Evolutionary conservation across 2,888 invertebrate species (phyloP).

Genomic region (Spisula solida): DNA sequence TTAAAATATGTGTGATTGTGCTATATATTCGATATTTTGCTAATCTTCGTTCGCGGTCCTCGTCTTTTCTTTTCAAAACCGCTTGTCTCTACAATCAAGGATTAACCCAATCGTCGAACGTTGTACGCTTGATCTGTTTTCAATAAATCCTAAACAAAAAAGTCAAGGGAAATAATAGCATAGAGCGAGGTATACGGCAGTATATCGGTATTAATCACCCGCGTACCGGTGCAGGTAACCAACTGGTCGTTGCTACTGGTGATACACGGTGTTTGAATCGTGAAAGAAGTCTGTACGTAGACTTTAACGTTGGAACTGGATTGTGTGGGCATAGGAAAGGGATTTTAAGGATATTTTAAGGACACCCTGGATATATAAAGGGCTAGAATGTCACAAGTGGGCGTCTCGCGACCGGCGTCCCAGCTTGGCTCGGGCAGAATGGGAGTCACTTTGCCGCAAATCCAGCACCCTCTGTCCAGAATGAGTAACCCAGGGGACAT

Average conservation of each 20-base stretch:
- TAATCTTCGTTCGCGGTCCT: constrained; percentile 36
- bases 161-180: constrained; percentile 76
- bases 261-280: constrained; percentile 68
- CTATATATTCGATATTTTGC: constrained; percentile 64
- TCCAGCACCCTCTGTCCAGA: constrained; percentile 85
- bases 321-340: constrained; percentile 29
- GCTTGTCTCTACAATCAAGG: constrained; percentile 60
- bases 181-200: constrained; percentile 66
- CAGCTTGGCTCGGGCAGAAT: constrained; percentile 73
- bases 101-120: constrained; percentile 62
- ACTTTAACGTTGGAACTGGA: constrained; percentile 44
- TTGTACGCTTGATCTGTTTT: constrained; percentile 76
- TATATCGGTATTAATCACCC: constrained; percentile 59
- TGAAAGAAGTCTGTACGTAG: constrained; percentile 38
- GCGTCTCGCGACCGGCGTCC: constrained; percentile 74
- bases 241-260: constrained; percentile 75
- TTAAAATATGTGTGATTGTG: constrained; percentile 52
- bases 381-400: constrained; percentile 81
- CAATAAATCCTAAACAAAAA: constrained; percentile 77
- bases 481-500: constrained; percentile 83
- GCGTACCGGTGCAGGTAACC: constrained; percentile 73
- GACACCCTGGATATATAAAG: constrained; percentile 37
- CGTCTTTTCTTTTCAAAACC: constrained; percentile 43
- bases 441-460: constrained; percentile 81
- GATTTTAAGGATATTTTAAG: constrained; percentile 37